Conservation (phyloP, 2,888 invertebrate species). For the Pseudococcus longispinus region DNA sequence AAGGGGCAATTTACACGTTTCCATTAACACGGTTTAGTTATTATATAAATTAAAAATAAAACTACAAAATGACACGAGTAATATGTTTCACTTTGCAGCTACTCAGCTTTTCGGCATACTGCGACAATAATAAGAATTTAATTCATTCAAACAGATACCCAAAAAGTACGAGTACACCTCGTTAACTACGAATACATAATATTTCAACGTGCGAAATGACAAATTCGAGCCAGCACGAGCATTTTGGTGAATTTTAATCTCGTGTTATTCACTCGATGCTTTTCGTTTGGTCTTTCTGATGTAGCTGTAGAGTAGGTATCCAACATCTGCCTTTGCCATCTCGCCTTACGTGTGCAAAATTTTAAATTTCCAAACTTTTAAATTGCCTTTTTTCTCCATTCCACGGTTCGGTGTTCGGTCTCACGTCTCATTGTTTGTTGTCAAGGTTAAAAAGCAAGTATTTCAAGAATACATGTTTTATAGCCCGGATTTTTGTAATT, state of each 20-base stretch:
- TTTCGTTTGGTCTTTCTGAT: too few species aligned
- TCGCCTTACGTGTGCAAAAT: neutral
- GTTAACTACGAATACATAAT: neutral
- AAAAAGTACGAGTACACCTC: neutral
- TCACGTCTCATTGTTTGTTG: neutral
- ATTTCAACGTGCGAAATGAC: neutral
- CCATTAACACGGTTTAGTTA: neutral
- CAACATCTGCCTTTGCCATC: too few species aligned
- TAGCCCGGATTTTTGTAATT: neutral
- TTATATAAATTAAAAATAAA: conserved; percentile 11
- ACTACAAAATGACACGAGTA: neutral
- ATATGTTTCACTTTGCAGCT: neutral
- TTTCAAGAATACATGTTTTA: neutral
- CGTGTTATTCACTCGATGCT: neutral
- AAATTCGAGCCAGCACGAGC: neutral
- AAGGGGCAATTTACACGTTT: neutral
- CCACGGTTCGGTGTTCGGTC: too few species aligned
- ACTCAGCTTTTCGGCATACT: neutral
- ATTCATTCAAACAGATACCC: neutral
- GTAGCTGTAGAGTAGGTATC: too few species aligned
- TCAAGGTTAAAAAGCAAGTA: neutral
- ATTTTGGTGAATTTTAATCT: neutral
- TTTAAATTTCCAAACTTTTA: neutral
- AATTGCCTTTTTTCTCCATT: too few species aligned
- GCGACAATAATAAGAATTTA: neutral